Conservation (phyloP, 2,888 invertebrate genomes). For the Steinernema hermaphroditum region DNA sequence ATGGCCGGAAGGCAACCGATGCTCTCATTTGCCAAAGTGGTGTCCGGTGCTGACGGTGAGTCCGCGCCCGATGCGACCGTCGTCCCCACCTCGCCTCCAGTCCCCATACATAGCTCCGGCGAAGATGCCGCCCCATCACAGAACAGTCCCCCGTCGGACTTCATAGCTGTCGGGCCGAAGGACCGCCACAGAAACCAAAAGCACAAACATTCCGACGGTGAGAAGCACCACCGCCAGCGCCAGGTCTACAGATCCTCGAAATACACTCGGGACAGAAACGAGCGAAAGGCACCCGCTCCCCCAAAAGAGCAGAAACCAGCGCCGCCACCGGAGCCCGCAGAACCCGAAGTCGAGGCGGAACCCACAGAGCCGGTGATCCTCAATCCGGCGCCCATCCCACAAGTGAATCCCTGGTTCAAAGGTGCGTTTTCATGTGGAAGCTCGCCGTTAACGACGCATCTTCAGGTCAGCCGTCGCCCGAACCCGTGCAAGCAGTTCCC, state of each 20-base stretch:
- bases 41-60: conserved; percentile 36
- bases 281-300: background rate
- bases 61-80: conserved; percentile 6
- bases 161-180: conserved; percentile 17
- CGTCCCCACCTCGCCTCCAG: conserved; percentile 9
- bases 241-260: conserved; percentile 27
- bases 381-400: background rate
- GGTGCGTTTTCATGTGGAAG: background rate
- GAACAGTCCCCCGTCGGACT: conserved; percentile 29
- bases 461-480: background rate
- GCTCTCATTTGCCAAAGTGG: conserved; percentile 40
- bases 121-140: conserved; percentile 18
- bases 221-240: conserved; percentile 9
- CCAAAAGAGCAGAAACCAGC: conserved; percentile 6
- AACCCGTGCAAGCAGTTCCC: background rate
- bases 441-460: background rate
- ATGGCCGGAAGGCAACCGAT: conserved; percentile 34
- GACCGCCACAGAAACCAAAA: conserved; percentile 26
- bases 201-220: conserved; percentile 7
- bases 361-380: background rate
- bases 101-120: conserved; percentile 5
- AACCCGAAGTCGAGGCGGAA: background rate
- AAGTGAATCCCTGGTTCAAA: conserved; percentile 6
- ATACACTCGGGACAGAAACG: conserved; percentile 15
- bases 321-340: background rate